Conservation (phyloP, 2,888 invertebrate genomes). For the Rhamnusium bicolor region DNA sequence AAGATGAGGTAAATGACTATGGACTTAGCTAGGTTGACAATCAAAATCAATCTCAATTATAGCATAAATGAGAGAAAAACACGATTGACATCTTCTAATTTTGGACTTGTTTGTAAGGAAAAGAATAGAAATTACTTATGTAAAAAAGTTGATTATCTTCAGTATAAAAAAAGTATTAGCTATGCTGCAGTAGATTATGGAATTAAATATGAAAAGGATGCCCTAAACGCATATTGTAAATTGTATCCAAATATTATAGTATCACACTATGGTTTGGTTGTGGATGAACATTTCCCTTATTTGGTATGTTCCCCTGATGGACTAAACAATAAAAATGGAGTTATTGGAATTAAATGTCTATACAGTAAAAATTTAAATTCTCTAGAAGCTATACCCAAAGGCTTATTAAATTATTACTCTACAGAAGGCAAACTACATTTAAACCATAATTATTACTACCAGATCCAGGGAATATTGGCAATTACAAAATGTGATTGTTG, state of each 20-base stretch:
- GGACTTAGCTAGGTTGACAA: too few species aligned
- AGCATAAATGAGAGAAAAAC: not conserved
- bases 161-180: not conserved
- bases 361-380: not conserved
- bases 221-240: constrained; percentile 1
- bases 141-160: not conserved
- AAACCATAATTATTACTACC: not conserved
- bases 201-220: not conserved
- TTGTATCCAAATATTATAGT: not conserved
- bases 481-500: not conserved
- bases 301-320: constrained; percentile 20
- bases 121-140: not conserved
- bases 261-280: constrained; percentile 4
- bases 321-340: not conserved
- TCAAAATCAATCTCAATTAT: too few species aligned
- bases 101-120: not conserved
- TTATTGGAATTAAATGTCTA: constrained; percentile 19
- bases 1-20: too few species aligned
- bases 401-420: not conserved
- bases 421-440: not conserved
- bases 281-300: not conserved
- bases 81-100: not conserved
- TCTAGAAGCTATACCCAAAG: not conserved
- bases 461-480: not conserved
- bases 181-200: not conserved